Evolutionary conservation across 2,113 vertebrate genomes (phyloP).

Genomic region (Zapornia atra): DNA sequence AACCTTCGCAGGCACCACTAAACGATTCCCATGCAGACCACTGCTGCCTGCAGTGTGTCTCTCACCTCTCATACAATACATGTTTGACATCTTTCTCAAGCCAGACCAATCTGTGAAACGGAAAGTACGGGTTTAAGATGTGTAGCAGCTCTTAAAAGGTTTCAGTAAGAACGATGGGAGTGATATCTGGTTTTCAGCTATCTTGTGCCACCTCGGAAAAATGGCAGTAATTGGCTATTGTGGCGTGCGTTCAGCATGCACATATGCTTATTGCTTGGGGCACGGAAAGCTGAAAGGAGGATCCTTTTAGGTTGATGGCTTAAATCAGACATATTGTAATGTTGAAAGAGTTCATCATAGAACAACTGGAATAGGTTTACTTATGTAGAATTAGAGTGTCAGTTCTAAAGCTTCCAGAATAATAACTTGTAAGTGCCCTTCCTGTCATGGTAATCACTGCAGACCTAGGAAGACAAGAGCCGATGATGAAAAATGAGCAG

Average conservation of each 20-base stretch:
- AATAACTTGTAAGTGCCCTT: neutral
- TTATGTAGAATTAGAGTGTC: slow-evolving; percentile 5
- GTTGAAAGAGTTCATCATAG: slow-evolving; percentile 32
- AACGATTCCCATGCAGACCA: neutral
- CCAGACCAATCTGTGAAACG: neutral
- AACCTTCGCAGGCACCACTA: neutral
- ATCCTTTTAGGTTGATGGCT: neutral
- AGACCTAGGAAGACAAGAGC: slow-evolving; percentile 1
- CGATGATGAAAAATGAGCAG: neutral
- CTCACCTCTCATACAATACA: neutral
- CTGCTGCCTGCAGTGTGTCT: neutral
- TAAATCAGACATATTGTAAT: slow-evolving; percentile 32
- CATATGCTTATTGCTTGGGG: neutral
- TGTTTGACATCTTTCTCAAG: neutral
- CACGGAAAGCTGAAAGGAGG: neutral
- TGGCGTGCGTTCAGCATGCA: neutral
- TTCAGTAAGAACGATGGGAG: neutral
- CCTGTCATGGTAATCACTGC: neutral
- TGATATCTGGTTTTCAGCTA: neutral
- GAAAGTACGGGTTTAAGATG: neutral
- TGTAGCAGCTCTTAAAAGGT: neutral
- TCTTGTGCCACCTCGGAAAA: neutral
- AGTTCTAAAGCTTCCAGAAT: slow-evolving; percentile 7
- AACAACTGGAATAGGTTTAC: slow-evolving; percentile 3
- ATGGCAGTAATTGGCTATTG: neutral